Evolutionary conservation across 2,888 invertebrate genomes (phyloP).

Genomic region (Choristoneura rosaceana): DNA sequence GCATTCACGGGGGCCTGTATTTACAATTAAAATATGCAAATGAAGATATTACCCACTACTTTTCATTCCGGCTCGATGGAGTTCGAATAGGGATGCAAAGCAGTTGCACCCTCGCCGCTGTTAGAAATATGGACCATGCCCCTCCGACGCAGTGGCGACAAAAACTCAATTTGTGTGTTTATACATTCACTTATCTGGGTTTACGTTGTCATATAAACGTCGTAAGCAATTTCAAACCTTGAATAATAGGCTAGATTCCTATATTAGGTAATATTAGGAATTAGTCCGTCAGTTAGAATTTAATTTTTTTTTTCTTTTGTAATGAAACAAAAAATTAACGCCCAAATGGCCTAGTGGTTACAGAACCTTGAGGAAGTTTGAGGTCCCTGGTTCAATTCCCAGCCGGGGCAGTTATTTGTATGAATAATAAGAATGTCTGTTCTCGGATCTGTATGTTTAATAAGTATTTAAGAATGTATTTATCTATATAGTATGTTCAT

Average conservation of each 20-base stretch:
- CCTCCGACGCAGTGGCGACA: conserved; percentile 38
- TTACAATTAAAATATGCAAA: conserved; percentile 85
- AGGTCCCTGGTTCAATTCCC: too few species aligned
- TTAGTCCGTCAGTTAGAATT: too few species aligned
- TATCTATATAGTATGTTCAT: too few species aligned
- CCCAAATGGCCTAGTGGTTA: too few species aligned
- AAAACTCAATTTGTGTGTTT: conserved; percentile 45
- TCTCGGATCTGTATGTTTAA: too few species aligned
- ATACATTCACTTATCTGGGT: conserved; percentile 40
- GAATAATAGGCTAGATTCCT: not conserved
- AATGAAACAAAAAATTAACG: too few species aligned
- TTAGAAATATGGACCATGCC: conserved; percentile 59
- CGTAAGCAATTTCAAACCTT: not conserved
- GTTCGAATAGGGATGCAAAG: conserved; percentile 62
- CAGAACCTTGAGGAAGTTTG: too few species aligned
- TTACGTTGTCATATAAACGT: conserved; percentile 13
- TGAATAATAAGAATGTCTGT: too few species aligned
- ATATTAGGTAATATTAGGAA: too few species aligned
- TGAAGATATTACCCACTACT: conserved; percentile 81
- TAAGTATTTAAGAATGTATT: too few species aligned
- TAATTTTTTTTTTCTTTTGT: too few species aligned
- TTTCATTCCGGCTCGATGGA: conserved; percentile 77
- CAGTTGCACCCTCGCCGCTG: conserved; percentile 56
- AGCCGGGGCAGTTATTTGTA: too few species aligned
- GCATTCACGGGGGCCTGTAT: conserved; percentile 71